These are phyloP conservation scores for Panzeria rudis DNA, from an alignment of 2,888 invertebrate genomes.

Conservation along the genomic window DNA sequence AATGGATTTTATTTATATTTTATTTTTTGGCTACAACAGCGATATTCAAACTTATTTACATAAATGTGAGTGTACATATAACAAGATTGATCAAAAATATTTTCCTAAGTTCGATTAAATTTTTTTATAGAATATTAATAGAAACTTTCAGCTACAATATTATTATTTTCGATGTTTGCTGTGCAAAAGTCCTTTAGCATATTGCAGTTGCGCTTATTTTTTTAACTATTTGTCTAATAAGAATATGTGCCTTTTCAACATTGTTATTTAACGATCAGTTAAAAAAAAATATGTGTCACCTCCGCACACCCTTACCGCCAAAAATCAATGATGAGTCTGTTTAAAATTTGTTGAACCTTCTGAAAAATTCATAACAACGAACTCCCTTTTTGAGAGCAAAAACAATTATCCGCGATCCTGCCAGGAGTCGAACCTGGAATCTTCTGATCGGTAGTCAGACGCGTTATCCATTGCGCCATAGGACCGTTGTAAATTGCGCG, in stretches of 20 bases:
- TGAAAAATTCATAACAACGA: too few relatives aligned
- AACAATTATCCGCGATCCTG: conserved; percentile 80
- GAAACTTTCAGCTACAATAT: background rate
- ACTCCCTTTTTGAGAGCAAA: too few relatives aligned
- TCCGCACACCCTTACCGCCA: too few relatives aligned
- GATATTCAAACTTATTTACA: background rate
- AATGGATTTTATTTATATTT: background rate
- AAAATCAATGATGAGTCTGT: too few relatives aligned
- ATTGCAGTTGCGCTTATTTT: too few relatives aligned
- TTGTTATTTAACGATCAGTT: too few relatives aligned
- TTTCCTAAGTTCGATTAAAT: background rate
- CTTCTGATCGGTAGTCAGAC: conserved; percentile 85
- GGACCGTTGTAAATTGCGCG: too few relatives aligned
- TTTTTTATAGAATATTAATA: background rate
- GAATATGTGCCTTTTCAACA: too few relatives aligned
- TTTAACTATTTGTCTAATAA: too few relatives aligned
- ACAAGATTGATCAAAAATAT: background rate
- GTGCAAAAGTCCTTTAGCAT: background rate
- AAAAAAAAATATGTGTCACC: too few relatives aligned
- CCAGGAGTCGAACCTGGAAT: conserved; percentile 85
- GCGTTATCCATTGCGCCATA: conserved; percentile 85
- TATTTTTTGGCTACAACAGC: background rate
- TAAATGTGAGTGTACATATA: too few relatives aligned
- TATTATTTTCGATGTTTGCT: background rate
- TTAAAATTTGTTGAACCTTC: too few relatives aligned